These are phyloP conservation scores for Eretmochelys imbricata DNA, from an alignment of 2,113 vertebrate species.

Conservation along the genomic window DNA sequence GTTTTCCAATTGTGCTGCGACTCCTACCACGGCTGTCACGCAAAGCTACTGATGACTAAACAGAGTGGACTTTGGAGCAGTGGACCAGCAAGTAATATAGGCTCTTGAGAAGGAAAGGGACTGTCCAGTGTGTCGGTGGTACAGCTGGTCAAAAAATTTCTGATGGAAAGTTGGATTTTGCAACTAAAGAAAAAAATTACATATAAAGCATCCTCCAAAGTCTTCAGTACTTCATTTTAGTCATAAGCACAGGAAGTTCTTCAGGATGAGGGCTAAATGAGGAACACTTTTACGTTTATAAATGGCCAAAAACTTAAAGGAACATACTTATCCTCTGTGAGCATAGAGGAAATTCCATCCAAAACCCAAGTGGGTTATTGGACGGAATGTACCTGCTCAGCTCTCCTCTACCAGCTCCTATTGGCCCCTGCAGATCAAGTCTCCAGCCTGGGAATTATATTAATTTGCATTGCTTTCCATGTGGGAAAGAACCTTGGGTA, in stretches of 20 bases:
- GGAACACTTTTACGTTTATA: neutral
- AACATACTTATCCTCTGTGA: neutral
- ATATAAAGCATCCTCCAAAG: neutral
- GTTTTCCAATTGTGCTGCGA: neutral
- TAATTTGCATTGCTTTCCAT: neutral
- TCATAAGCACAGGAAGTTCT: neutral
- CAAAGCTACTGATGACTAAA: neutral
- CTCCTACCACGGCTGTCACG: rapidly evolving
- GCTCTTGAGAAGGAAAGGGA: neutral
- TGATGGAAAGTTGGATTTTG: neutral
- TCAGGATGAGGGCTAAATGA: neutral
- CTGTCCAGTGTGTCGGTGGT: neutral
- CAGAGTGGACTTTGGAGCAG: no score
- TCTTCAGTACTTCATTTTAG: neutral
- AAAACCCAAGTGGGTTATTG: rapidly evolving
- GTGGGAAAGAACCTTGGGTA: neutral
- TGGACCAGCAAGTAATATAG: neutral
- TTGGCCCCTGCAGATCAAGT: neutral
- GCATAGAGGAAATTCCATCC: neutral
- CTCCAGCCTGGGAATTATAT: neutral
- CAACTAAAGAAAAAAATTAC: neutral
- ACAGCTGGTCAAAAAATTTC: neutral
- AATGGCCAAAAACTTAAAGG: neutral
- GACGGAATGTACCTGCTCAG: neutral
- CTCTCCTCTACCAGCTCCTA: neutral